Evolutionary conservation across 2,888 invertebrate species (phyloP), one percentile per base, ranked within the genome.

Genomic region (Stenchaetothrips biformis): DNA sequence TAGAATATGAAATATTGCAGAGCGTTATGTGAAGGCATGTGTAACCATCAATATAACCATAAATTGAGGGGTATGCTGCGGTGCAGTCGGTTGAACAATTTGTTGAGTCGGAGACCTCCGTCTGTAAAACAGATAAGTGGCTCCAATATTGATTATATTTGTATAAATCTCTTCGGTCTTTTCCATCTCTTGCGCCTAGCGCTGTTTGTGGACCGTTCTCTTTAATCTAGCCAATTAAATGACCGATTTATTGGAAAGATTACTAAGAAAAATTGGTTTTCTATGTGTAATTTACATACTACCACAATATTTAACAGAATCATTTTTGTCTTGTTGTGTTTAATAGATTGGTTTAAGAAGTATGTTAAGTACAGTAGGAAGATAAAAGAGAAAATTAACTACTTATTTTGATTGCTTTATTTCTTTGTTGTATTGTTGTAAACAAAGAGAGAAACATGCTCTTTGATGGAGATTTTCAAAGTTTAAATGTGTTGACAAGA

Each of bases 361-460:
- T 74, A 74, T 25, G 25, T 74, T 25, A 74, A 74, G 67, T 74
- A 74, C 21, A 74, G 67, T 74, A 74, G 67, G 67, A 25, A 74
- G 25, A 74, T 18, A 18, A 18, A 74, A 74, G 25, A 21, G 25
- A 21, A 25, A 74, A 74, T 74, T 74, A 74, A 74, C 67, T 74
- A 25, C 67, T 25, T 74, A 74, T 74, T 74, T 74, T 74, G 67
- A 74, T 74, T 74, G 67, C 67, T 74, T 74, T 74, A 74, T 74
- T 74, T 74, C 67, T 74, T 74, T 74, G 67, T 74, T 74, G 67
- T 74, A 74, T 74, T 74, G 67, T 74, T 74, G 67, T 74, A 74
- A 74, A 74, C 67, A 74, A 74, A 74, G 67, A 74, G 67, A 25
- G 11, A 74, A 74, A 25, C 67, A 74, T 74, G 67, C 67, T 74